Conservation (phyloP, 2,888 invertebrate genomes). For the Sclerodermus sp. region DNA sequence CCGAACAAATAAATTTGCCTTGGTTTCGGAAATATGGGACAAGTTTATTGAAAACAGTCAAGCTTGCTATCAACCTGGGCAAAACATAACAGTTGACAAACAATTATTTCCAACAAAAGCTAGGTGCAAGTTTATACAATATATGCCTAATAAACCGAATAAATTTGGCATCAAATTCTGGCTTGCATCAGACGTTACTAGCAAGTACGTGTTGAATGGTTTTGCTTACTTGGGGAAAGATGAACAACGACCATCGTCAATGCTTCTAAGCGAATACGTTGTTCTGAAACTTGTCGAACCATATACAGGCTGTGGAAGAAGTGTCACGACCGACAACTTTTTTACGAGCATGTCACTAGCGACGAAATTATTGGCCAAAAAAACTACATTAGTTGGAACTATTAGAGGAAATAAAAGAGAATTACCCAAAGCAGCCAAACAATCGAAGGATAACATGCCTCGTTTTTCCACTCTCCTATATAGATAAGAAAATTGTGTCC, state of each 20-base stretch:
- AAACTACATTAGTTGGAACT: slow-evolving; percentile 29
- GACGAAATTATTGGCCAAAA: slow-evolving; percentile 19
- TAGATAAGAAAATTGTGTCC: background rate
- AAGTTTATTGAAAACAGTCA: slow-evolving; percentile 19
- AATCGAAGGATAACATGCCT: background rate
- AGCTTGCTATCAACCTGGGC: background rate
- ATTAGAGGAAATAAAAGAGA: slow-evolving; percentile 21
- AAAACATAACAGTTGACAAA: slow-evolving; percentile 19
- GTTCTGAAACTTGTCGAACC: background rate
- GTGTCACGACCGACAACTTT: background rate
- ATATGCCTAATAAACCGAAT: slow-evolving; percentile 10
- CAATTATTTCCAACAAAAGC: slow-evolving; percentile 30
- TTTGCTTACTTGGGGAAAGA: slow-evolving; percentile 32
- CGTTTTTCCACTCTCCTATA: background rate
- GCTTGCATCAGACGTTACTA: slow-evolving; percentile 20
- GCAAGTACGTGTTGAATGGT: slow-evolving; percentile 30
- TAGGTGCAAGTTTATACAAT: slow-evolving; percentile 11
- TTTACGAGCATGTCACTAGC: background rate
- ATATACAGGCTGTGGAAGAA: background rate
- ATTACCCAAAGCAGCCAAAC: background rate
- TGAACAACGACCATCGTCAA: slow-evolving; percentile 28
- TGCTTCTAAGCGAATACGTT: background rate
- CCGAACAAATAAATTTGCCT: slow-evolving; percentile 11
- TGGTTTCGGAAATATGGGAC: slow-evolving; percentile 13
- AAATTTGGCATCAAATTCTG: slow-evolving; percentile 10